Evolutionary conservation across 2,797 vertebrate species (phyloP).

Genomic region (Sebastes minor): DNA sequence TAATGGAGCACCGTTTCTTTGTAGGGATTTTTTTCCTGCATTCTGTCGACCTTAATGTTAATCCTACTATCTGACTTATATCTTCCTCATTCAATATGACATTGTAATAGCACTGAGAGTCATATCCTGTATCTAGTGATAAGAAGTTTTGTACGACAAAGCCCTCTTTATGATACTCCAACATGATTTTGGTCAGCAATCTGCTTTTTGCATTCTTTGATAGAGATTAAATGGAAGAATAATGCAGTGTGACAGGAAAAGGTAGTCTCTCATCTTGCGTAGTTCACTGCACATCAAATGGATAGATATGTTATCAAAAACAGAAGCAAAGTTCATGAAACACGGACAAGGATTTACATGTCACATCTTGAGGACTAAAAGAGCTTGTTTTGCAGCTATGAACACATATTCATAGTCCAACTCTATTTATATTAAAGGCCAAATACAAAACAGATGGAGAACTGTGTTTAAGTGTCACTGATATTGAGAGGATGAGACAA

Average conservation of each 20-base stretch:
- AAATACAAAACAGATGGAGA: neutral
- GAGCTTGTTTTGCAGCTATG: neutral
- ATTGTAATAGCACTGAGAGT: slow-evolving; percentile 24
- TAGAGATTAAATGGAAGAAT: slow-evolving; percentile 43
- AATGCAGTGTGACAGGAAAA: slow-evolving; percentile 47
- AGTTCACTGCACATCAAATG: slow-evolving; percentile 22
- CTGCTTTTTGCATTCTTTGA: slow-evolving; percentile 41
- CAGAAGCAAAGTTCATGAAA: slow-evolving; percentile 36
- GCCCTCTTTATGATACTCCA: neutral
- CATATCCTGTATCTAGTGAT: slow-evolving; percentile 23
- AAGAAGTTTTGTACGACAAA: slow-evolving; percentile 23
- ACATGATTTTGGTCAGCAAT: slow-evolving; percentile 22
- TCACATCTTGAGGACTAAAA: neutral
- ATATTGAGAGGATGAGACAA: slow-evolving; percentile 5
- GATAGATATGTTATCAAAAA: slow-evolving; percentile 33
- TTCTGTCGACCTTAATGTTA: slow-evolving; percentile 16
- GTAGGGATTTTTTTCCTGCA: slow-evolving; percentile 2
- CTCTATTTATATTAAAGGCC: neutral
- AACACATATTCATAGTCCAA: neutral
- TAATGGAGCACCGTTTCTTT: slow-evolving; percentile 18
- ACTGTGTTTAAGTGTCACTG: neutral
- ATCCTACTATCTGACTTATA: slow-evolving; percentile 32
- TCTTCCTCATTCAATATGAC: slow-evolving; percentile 30
- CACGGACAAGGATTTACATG: neutral
- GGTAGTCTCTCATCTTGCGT: neutral